These are phyloP conservation scores for Pyrrhosoma nymphula DNA, from an alignment of 2,888 invertebrate species.

Conservation along the genomic window DNA sequence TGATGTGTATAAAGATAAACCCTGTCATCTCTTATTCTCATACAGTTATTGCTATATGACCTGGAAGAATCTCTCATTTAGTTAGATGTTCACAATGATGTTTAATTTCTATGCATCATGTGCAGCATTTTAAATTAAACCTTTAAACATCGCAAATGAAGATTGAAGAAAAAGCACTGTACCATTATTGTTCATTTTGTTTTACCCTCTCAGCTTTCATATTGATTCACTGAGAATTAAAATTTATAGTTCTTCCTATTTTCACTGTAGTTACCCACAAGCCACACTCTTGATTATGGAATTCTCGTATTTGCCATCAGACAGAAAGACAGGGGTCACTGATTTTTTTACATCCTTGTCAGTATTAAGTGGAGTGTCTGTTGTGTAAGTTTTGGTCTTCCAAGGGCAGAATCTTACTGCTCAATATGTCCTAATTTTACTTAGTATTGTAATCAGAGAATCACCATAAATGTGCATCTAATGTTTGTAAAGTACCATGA, in stretches of 20 bases:
- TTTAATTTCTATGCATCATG: background rate
- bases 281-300: background rate
- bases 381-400: conserved; percentile 46
- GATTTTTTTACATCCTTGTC: conserved; percentile 24
- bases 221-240: background rate
- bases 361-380: conserved; percentile 26
- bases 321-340: background rate
- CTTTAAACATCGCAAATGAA: background rate
- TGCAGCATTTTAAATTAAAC: background rate
- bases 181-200: background rate
- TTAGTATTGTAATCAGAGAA: background rate
- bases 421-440: conserved; percentile 28
- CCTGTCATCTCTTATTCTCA: conserved; percentile 12
- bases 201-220: background rate
- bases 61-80: background rate
- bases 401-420: background rate
- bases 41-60: background rate
- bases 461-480: conserved; percentile 12
- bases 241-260: background rate
- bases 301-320: conserved; percentile 24
- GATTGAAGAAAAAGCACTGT: background rate
- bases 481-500: conserved; percentile 21
- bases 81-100: background rate
- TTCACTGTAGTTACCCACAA: background rate
- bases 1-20: background rate